These are phyloP conservation scores for Xestoiulus laeticollis DNA, from an alignment of 2,888 invertebrate genomes.

Conservation along the genomic window DNA sequence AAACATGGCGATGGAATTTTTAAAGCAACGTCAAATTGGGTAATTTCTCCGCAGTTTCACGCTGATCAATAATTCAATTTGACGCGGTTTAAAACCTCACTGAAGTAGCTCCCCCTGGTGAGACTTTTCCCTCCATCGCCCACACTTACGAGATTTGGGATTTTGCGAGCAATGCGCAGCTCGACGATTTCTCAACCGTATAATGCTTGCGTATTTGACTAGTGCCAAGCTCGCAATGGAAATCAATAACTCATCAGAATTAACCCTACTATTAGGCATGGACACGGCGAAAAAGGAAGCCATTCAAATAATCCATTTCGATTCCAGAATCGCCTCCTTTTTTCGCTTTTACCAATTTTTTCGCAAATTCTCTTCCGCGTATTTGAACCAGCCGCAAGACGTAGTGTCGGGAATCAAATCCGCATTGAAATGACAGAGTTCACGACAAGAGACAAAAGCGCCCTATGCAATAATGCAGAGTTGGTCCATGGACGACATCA, in stretches of 20 bases:
- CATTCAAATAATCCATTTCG: conserved; percentile 28
- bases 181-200: conserved; percentile 34
- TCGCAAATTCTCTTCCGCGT: conserved; percentile 5
- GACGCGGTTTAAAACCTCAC: neutral
- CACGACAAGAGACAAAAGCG: neutral
- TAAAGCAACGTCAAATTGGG: neutral
- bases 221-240: conserved; percentile 13
- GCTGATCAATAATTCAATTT: neutral
- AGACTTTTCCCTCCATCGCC: neutral
- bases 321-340: neutral
- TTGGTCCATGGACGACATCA: too few species aligned
- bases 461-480: neutral
- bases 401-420: neutral
- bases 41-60: neutral
- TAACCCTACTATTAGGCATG: conserved; percentile 37
- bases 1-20: neutral
- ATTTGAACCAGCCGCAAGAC: neutral
- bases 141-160: conserved; percentile 5
- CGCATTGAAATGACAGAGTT: conserved; percentile 5
- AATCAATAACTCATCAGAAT: conserved; percentile 37
- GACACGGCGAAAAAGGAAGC: conserved; percentile 37
- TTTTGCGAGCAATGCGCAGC: conserved; percentile 31
- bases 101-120: neutral
- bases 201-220: conserved; percentile 23
- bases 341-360: neutral